These are phyloP conservation scores for Marmota flaviventris DNA, from an alignment of 2,113 vertebrate genomes.

Conservation along the genomic window DNA sequence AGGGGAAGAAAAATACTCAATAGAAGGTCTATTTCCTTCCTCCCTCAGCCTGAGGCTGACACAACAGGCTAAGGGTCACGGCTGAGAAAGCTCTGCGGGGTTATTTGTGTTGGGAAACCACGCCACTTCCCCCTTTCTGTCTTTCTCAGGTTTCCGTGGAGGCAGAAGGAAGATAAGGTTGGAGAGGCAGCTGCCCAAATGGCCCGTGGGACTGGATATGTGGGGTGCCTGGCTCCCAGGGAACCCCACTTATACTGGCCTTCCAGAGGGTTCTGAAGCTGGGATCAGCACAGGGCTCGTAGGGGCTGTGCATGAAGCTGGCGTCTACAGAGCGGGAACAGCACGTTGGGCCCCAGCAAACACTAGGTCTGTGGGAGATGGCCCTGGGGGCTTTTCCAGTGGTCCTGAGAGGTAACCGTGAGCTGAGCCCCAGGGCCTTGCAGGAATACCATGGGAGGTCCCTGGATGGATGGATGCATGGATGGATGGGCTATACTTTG, in stretches of 20 bases:
- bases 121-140: conserved; percentile 79
- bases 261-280: background rate
- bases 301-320: background rate
- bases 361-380: background rate
- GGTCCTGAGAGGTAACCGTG: no score
- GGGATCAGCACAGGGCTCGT: background rate
- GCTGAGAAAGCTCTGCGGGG: conserved; percentile 81
- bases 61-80: conserved; percentile 82
- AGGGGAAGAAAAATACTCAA: conserved; percentile 85
- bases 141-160: conserved; percentile 83
- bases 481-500: background rate
- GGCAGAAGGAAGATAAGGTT: conserved; percentile 77
- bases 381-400: no score
- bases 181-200: conserved; percentile 69
- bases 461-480: background rate
- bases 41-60: conserved; percentile 83
- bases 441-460: fast-evolving
- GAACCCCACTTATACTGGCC: background rate
- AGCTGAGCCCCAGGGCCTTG: background rate
- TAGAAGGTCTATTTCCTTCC: conserved; percentile 84
- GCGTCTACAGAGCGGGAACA: fast-evolving
- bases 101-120: conserved; percentile 84
- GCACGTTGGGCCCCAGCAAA: background rate
- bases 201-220: background rate
- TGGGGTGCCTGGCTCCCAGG: background rate